Evolutionary conservation across 1,140 invertebrate genomes (phyloP), one percentile per base, ranked within the genome.

Genomic region (Lepidotrigona ventralis): DNA sequence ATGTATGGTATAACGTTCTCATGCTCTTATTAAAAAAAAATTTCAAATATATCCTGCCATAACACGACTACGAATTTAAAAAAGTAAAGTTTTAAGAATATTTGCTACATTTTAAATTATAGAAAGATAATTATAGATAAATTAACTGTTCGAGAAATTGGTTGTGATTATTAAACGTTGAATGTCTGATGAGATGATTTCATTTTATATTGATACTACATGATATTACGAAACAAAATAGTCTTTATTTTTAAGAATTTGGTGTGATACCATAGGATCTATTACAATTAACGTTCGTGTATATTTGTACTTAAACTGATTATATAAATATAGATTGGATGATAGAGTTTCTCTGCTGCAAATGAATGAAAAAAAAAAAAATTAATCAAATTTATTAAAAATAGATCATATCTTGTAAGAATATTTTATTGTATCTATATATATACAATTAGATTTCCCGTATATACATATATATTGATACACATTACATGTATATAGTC

Each of bases 351-450:
- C 54, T 64, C 64, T 54, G 6, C 33, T 66, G 58, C 72, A 82
- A 66, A 76, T 33, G 33, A 72, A 81, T 68, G 33, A 46, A 46
- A 73, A 66, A 80, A 75, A 39, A 63, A 74, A 74, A 70, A 26
- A 56, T 46, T 56, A 72, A 77, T 82, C 80, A 76, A 77, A 77
- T 76, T 83, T 83, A 74, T 74, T 83, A 64, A 73, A 72, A 75
- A 63, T 79, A 78, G 14, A 79, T 74, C 8, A 46, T 77, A 85
- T 85, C 64, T 88, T 85, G 79, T 88, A 88, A 88, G 85, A 87
- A 85, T 88, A 88, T 87, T 90, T 88, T 88, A 85, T 90, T 90
- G 86, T 83, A 88, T 83, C 78, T 88, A 88, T 88, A 86, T 84
- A 85, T 75, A 82, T 64, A 80, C 60, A 86, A 70, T 80, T 79